These are phyloP conservation scores for Cephalopachus bancanus DNA, from an alignment of 2,797 vertebrate species.

Conservation along the genomic window DNA sequence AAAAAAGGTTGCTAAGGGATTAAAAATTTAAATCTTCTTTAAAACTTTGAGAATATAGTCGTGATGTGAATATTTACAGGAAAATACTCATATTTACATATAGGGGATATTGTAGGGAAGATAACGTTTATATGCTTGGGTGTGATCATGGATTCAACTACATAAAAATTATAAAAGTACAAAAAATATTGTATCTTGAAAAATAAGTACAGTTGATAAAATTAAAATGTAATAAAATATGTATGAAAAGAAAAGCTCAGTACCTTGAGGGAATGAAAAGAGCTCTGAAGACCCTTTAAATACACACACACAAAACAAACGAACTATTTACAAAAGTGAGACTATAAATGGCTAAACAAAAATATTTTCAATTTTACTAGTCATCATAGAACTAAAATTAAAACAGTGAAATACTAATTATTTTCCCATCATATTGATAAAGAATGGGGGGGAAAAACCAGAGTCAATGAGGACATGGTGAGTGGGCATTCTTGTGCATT, in stretches of 20 bases:
- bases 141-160: neutral
- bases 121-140: neutral
- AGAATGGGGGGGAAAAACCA: neutral
- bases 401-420: conserved; percentile 8
- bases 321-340: conserved; percentile 11
- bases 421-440: neutral
- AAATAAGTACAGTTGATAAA: conserved; percentile 55
- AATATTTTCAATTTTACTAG: conserved; percentile 41
- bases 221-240: conserved; percentile 21
- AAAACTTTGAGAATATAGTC: neutral
- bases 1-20: neutral
- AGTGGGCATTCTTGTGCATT: neutral
- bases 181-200: neutral
- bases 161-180: conserved; percentile 25
- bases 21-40: conserved; percentile 31
- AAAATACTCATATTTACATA: neutral
- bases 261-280: neutral
- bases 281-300: neutral
- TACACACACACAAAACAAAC: neutral
- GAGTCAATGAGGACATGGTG: neutral
- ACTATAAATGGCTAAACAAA: conserved; percentile 9
- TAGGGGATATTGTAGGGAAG: conserved; percentile 29
- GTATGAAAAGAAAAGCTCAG: conserved; percentile 13
- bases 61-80: neutral
- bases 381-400: conserved; percentile 17